These are phyloP conservation scores for Pseudopipra pipra DNA, from an alignment of 2,113 vertebrate species.

Conservation along the genomic window DNA sequence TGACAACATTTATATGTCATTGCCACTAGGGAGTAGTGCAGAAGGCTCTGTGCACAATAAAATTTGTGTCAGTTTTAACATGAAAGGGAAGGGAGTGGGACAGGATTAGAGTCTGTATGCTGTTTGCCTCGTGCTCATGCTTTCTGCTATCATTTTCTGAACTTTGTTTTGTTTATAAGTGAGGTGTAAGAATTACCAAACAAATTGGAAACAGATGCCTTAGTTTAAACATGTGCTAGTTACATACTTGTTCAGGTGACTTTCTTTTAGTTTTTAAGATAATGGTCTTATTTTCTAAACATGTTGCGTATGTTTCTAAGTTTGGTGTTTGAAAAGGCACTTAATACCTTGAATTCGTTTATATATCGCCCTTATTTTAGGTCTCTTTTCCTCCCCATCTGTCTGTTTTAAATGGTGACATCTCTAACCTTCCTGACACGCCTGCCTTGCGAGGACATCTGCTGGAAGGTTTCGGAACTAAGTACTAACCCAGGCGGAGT, in stretches of 20 bases:
- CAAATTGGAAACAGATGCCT: neutral
- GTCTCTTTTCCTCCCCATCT: neutral
- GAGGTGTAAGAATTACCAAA: neutral
- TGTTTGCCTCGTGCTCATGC: neutral
- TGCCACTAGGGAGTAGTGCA: neutral
- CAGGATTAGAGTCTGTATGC: neutral
- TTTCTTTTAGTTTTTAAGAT: neutral
- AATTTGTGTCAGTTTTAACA: neutral
- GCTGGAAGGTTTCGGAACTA: neutral
- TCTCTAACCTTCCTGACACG: neutral
- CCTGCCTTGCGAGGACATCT: conserved; percentile 29
- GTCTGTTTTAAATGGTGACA: neutral
- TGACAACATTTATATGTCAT: neutral
- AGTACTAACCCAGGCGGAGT: neutral
- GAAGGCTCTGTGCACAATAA: neutral
- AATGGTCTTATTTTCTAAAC: neutral
- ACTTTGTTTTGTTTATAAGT: neutral
- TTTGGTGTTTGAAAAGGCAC: neutral
- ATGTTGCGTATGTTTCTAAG: neutral
- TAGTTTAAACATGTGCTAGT: neutral
- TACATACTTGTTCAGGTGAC: neutral
- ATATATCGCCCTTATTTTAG: neutral
- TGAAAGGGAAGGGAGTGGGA: neutral
- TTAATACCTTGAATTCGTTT: neutral
- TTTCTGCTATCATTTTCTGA: neutral